phyloP scores from a whole-genome alignment of 2,797 vertebrate species.

The Poeciliopsis presidionis region DNA sequence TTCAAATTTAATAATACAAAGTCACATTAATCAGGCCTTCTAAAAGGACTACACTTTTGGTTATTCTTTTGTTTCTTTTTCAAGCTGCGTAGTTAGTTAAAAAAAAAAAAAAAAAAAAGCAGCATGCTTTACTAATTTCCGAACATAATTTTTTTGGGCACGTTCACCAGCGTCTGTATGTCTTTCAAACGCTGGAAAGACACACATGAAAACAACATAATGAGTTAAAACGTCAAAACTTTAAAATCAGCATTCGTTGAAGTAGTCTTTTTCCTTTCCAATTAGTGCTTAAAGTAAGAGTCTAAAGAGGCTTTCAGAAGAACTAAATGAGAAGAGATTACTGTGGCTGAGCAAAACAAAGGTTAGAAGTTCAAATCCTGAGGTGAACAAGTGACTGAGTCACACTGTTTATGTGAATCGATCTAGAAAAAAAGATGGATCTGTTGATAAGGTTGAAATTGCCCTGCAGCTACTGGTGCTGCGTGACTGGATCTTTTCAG shows the following conservation, averaged over 20 bases:
- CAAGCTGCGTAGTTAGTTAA: neutral
- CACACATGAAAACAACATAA: slow-evolving; percentile 18
- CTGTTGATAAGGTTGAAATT: slow-evolving; percentile 56
- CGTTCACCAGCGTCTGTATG: too few relatives aligned
- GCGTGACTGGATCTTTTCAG: slow-evolving; percentile 71
- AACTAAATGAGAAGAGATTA: slow-evolving; percentile 19
- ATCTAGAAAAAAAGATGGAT: slow-evolving; percentile 43
- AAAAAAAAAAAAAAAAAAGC: too few relatives aligned
- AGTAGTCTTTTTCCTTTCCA: slow-evolving; percentile 20
- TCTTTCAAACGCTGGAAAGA: neutral
- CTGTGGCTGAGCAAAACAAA: slow-evolving; percentile 11
- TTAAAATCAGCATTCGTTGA: slow-evolving; percentile 13
- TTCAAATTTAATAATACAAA: neutral
- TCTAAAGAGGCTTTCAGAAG: slow-evolving; percentile 21
- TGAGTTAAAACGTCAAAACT: slow-evolving; percentile 32
- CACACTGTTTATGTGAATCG: slow-evolving; percentile 43
- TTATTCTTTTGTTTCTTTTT: neutral
- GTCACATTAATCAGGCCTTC: neutral
- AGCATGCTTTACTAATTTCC: slow-evolving; percentile 4
- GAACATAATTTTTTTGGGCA: slow-evolving; percentile 8
- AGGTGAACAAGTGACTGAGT: slow-evolving; percentile 48
- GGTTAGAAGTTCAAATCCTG: slow-evolving; percentile 63
- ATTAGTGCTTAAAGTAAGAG: slow-evolving; percentile 17
- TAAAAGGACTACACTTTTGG: neutral
- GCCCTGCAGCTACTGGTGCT: slow-evolving; percentile 55